Percentiles rank a stretch among this genome's conserved stretches.
phyloP scores from a whole-genome alignment of 2,797 vertebrate genomes.

The Hemibagrus guttatus region DNA sequence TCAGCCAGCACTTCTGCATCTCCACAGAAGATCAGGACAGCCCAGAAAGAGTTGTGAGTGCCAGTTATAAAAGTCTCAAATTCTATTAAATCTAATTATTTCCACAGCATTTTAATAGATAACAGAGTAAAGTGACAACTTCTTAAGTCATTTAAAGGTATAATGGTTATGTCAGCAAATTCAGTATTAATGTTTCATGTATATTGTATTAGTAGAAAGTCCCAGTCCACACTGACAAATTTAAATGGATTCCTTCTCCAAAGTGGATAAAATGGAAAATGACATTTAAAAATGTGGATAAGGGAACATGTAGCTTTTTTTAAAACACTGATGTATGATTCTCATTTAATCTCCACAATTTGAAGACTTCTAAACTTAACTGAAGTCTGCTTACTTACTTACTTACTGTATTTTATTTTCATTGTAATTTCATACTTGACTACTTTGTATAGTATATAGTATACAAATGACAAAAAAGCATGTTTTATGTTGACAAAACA shows the following conservation, averaged over 20 bases:
- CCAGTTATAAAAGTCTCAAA: not conserved
- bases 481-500: not conserved
- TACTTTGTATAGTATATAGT: not conserved
- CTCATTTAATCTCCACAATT: not conserved
- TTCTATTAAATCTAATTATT: not conserved
- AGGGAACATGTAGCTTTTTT: not conserved
- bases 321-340: not conserved
- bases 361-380: not conserved
- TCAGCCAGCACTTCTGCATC: slow-evolving; percentile 67
- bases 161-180: not conserved
- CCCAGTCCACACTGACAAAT: not conserved
- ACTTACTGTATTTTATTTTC: not conserved
- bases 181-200: not conserved
- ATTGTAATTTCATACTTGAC: not conserved
- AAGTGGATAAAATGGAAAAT: not conserved
- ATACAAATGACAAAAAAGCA: not conserved
- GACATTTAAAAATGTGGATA: not conserved
- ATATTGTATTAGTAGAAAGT: not conserved
- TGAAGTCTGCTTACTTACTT: not conserved
- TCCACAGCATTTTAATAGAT: not conserved
- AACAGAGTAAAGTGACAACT: not conserved
- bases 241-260: not conserved
- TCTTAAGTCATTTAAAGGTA: too few relatives aligned
- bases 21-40: slow-evolving; percentile 76
- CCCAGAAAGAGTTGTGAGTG: slow-evolving; percentile 77